Percentiles rank a stretch among this genome's conserved stretches.
Evolutionary conservation across 2,888 invertebrate species (phyloP).

Genomic region (Athetis lepigone): DNA sequence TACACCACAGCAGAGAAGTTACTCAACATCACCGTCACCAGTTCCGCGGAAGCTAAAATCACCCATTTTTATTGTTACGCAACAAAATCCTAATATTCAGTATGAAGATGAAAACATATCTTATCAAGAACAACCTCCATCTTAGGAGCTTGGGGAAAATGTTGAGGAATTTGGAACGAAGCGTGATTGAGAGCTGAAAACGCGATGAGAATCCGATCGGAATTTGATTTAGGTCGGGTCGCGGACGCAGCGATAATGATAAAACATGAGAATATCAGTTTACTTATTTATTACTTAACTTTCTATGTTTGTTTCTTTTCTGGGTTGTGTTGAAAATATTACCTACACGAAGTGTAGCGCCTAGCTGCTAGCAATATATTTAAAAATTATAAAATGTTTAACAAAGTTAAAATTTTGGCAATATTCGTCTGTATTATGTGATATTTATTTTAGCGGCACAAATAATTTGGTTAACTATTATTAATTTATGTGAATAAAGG

Average conservation of each 20-base stretch:
- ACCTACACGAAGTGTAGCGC: conserved; percentile 29
- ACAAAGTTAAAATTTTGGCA: conserved; percentile 30
- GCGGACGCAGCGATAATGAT: conserved; percentile 1
- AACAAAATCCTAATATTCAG: conserved; percentile 68
- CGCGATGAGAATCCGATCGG: conserved; percentile 6
- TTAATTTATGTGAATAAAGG: conserved; percentile 24
- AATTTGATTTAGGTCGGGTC: conserved; percentile 19
- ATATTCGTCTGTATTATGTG: conserved; percentile 22
- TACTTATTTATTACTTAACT: background rate
- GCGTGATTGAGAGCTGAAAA: conserved; percentile 10
- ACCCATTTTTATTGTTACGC: conserved; percentile 78
- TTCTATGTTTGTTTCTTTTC: background rate
- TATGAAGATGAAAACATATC: conserved; percentile 79
- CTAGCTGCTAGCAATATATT: background rate
- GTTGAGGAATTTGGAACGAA: conserved; percentile 26
- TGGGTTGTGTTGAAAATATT: conserved; percentile 2
- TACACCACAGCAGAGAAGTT: conserved; percentile 66
- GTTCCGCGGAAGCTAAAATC: conserved; percentile 75
- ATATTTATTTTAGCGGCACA: conserved; percentile 40
- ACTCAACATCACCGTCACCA: conserved; percentile 73
- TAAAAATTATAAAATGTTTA: conserved; percentile 12
- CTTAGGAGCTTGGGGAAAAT: conserved; percentile 38
- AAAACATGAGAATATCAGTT: conserved; percentile 6
- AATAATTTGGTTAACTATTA: conserved; percentile 12
- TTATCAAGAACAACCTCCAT: conserved; percentile 70